Conservation (phyloP, 2,888 invertebrate species). For the Alloscopus bannaensis region DNA sequence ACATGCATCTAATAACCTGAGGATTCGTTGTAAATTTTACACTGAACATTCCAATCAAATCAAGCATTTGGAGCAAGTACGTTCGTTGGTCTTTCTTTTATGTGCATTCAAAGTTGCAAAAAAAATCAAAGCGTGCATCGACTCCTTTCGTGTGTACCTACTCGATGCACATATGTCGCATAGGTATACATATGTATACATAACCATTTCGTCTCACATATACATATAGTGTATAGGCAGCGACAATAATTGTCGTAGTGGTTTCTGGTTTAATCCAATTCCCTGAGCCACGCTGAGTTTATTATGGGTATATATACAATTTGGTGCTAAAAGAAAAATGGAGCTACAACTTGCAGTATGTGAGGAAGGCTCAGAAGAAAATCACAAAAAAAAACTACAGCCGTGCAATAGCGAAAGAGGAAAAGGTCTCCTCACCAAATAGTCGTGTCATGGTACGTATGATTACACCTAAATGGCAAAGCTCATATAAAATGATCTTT, state of each 20-base stretch:
- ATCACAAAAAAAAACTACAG: too few relatives aligned
- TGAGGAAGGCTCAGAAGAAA: too few relatives aligned
- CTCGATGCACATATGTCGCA: too few relatives aligned
- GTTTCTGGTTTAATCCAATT: constrained; percentile 26
- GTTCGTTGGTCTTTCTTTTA: constrained; percentile 14
- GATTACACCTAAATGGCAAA: background rate
- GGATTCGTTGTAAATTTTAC: too few relatives aligned
- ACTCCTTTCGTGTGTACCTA: background rate
- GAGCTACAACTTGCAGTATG: too few relatives aligned
- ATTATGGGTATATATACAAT: background rate
- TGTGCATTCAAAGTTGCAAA: background rate
- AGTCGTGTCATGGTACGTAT: constrained; percentile 10
- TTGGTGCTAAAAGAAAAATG: too few relatives aligned
- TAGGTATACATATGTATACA: background rate
- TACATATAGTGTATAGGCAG: too few relatives aligned
- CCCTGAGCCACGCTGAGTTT: background rate
- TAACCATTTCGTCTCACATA: too few relatives aligned
- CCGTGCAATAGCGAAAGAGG: background rate
- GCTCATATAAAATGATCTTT: too few relatives aligned
- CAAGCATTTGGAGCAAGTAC: constrained; percentile 17
- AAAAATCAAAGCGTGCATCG: constrained; percentile 4
- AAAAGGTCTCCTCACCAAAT: constrained; percentile 9
- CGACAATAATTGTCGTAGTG: too few relatives aligned
- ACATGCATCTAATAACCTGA: too few relatives aligned
- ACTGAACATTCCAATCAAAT: too few relatives aligned